Conservation (phyloP, 2,888 invertebrate species). For the Andricus curvator region DNA sequence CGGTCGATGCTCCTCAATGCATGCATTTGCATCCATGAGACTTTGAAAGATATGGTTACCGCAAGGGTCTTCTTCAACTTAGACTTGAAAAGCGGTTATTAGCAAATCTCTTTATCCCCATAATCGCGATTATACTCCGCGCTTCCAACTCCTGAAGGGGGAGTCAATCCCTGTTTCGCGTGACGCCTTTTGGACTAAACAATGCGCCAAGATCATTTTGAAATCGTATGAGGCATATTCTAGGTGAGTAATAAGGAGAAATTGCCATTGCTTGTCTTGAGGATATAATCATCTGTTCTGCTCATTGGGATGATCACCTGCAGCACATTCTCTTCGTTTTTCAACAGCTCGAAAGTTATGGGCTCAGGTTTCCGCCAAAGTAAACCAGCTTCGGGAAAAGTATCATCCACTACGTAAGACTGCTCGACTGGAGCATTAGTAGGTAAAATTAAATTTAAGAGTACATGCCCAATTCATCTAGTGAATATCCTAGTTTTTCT, state of each 20-base stretch:
- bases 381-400: no score
- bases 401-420: no score
- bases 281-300: not conserved
- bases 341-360: no score
- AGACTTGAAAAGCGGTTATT: constrained; percentile 64
- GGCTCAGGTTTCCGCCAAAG: no score
- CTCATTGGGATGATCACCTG: not conserved
- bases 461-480: no score
- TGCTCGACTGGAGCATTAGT: no score
- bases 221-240: not conserved
- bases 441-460: no score
- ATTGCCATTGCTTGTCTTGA: not conserved
- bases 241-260: not conserved
- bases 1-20: constrained; percentile 53
- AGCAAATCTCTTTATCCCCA: constrained; percentile 62
- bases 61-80: constrained; percentile 61
- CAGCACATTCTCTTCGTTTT: no score
- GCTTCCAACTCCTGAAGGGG: constrained; percentile 59
- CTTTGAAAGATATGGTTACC: constrained; percentile 55
- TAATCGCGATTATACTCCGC: constrained; percentile 56
- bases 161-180: constrained; percentile 62
- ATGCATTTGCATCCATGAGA: constrained; percentile 57
- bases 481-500: no score
- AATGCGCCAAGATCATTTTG: no score
- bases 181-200: no score